Percentiles rank a stretch among this genome's conserved stretches.
These are phyloP conservation scores for Ornithorhynchus anatinus DNA, from an alignment of 2,113 vertebrate species.

Conservation along the genomic window DNA sequence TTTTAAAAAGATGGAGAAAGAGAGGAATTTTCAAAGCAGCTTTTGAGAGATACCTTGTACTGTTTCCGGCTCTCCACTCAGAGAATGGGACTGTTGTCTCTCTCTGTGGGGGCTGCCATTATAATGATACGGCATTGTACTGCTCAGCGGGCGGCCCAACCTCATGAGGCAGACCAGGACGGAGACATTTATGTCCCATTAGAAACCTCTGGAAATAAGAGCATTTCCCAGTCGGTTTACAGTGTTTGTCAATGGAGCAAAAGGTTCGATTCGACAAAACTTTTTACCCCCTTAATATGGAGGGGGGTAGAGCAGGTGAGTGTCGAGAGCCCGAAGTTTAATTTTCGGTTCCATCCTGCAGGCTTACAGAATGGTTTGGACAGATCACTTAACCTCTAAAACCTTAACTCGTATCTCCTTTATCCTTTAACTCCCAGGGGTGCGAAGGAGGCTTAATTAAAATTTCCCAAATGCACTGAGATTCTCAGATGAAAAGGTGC, in stretches of 20 bases:
- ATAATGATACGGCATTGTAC: slow-evolving; percentile 51
- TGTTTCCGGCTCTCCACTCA: slow-evolving; percentile 26
- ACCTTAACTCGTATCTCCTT: neutral
- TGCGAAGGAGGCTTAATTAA: neutral
- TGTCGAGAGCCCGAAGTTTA: neutral
- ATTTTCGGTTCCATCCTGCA: neutral
- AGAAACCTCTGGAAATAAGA: neutral
- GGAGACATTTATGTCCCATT: slow-evolving; percentile 2
- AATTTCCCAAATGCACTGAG: neutral
- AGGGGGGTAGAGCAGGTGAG: neutral
- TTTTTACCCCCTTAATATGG: neutral
- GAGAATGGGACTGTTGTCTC: slow-evolving; percentile 41
- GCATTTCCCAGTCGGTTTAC: neutral
- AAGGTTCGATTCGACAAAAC: neutral
- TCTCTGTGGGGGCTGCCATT: neutral
- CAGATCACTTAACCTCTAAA: neutral
- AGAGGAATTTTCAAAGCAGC: neutral
- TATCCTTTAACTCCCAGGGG: neutral
- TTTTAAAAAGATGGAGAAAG: neutral
- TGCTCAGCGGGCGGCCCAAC: slow-evolving; percentile 40
- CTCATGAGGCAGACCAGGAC: slow-evolving; percentile 30
- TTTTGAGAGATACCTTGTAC: neutral
- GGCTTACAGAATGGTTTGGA: neutral
- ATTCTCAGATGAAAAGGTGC: neutral
- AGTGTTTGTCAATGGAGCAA: neutral